These are phyloP conservation scores for Augiades crinisus DNA, from an alignment of 2,888 invertebrate species.

Conservation along the genomic window DNA sequence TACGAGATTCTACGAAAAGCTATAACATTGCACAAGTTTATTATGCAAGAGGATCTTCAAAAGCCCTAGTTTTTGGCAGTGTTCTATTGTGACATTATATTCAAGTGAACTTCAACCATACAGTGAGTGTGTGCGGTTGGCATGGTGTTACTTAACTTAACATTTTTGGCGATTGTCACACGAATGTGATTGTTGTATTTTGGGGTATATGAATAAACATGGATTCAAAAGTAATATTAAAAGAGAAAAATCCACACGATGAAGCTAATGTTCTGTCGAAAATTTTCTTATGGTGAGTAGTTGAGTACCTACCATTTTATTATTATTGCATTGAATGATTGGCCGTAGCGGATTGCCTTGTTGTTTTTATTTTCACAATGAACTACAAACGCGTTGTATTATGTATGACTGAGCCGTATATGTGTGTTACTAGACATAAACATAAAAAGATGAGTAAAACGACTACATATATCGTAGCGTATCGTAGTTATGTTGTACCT, in stretches of 20 bases:
- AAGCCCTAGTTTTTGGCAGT: constrained; percentile 9
- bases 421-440: background rate
- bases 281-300: constrained; percentile 83
- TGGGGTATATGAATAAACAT: constrained; percentile 64
- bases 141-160: background rate
- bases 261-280: constrained; percentile 81
- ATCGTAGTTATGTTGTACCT: too few species aligned
- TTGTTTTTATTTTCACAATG: too few species aligned
- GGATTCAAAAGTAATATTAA: constrained; percentile 83
- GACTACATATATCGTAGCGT: too few species aligned
- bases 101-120: background rate
- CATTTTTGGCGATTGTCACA: background rate
- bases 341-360: constrained; percentile 2
- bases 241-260: constrained; percentile 82
- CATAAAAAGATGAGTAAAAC: too few species aligned
- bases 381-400: background rate
- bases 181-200: too few species aligned
- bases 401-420: background rate
- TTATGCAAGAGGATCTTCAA: constrained; percentile 23
- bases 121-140: background rate
- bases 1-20: constrained; percentile 21
- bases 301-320: background rate
- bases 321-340: background rate
- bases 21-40: constrained; percentile 1
- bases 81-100: background rate